These are phyloP conservation scores for Heliconius eleuchia DNA, from an alignment of 1,140 invertebrate species.

Conservation along the genomic window DNA sequence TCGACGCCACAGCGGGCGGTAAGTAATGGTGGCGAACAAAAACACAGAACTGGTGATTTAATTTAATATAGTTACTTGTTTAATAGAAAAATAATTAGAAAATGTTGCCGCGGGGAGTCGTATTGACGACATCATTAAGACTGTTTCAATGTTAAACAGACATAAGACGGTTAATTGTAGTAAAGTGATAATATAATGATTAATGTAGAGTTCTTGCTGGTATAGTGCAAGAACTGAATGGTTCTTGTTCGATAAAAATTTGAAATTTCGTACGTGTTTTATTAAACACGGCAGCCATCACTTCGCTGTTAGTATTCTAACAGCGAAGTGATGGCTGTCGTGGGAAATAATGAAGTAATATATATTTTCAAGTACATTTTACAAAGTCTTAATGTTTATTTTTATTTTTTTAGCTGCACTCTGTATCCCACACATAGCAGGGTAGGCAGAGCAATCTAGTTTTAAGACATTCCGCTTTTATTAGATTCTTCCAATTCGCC, in stretches of 20 bases:
- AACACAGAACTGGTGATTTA: constrained; percentile 32
- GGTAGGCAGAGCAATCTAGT: no score
- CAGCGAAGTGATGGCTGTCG: background rate
- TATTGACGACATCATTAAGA: background rate
- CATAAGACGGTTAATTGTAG: background rate
- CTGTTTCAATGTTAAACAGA: background rate
- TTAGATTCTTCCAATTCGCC: no score
- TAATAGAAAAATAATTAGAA: constrained; percentile 37
- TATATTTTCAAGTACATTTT: background rate
- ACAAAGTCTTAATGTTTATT: no score
- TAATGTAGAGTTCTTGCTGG: background rate
- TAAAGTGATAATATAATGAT: background rate
- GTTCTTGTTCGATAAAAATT: background rate
- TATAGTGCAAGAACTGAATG: background rate
- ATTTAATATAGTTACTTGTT: constrained; percentile 18
- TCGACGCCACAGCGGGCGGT: constrained; percentile 34
- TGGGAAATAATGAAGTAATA: background rate
- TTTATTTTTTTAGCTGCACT: no score
- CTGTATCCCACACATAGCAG: no score
- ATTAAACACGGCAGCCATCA: background rate
- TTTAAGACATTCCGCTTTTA: no score
- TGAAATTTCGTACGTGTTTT: background rate
- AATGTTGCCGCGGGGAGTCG: constrained; percentile 20
- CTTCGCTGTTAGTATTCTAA: no score
- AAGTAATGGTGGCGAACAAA: constrained; percentile 32